A percentile compares a stretch with the other conserved stretches of the same genome.
phyloP scores from a whole-genome alignment of 1,140 invertebrate genomes.

The Anastrepha obliqua region DNA sequence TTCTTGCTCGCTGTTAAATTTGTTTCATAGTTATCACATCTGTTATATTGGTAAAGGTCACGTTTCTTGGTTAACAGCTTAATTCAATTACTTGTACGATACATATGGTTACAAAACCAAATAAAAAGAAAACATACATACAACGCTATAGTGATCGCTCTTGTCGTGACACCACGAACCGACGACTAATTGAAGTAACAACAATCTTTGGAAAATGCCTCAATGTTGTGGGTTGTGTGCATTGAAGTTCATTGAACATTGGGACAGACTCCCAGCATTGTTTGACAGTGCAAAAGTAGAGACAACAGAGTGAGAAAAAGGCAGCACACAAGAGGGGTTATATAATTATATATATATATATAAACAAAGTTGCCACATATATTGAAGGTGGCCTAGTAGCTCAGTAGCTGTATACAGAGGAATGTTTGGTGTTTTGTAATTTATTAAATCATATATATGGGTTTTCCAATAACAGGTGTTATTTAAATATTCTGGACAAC shows the following conservation, averaged over 20 bases:
- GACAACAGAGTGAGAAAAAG: neutral
- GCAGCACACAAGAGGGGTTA: neutral
- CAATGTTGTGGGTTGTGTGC: slow-evolving; percentile 1
- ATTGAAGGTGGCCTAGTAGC: too few relatives aligned
- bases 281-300: neutral
- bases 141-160: neutral
- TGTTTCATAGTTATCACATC: too few relatives aligned
- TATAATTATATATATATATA: too few relatives aligned
- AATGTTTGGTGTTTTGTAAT: too few relatives aligned
- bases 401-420: too few relatives aligned
- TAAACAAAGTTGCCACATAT: too few relatives aligned
- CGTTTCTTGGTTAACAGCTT: slow-evolving; percentile 24
- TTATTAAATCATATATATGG: too few relatives aligned
- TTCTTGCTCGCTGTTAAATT: too few relatives aligned
- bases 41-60: neutral
- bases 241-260: slow-evolving; percentile 47
- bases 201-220: slow-evolving; percentile 19
- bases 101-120: neutral
- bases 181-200: neutral
- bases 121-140: neutral
- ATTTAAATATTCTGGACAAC: too few relatives aligned
- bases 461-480: too few relatives aligned
- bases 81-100: neutral
- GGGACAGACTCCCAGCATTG: neutral
- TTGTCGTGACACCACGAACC: slow-evolving; percentile 7